Evolutionary conservation across 2,113 vertebrate species (phyloP).

Genomic region (Engraulis encrasicolus): DNA sequence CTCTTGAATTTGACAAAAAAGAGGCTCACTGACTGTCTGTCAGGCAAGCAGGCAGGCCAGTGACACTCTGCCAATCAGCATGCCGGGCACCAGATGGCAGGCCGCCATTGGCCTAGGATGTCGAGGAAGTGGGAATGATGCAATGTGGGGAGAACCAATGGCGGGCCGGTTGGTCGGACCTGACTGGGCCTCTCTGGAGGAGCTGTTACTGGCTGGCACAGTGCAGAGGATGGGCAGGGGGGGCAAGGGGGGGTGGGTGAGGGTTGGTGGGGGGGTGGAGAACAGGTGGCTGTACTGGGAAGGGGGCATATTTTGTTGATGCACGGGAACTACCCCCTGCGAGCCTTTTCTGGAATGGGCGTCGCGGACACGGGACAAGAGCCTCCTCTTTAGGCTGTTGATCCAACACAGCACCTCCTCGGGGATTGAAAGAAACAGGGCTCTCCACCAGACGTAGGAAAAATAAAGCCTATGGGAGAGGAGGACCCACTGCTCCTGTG

Average conservation of each 20-base stretch:
- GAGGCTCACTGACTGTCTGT: not conserved
- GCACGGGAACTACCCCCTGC: constrained; percentile 58
- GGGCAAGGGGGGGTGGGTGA: too few species aligned
- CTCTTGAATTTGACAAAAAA: not conserved
- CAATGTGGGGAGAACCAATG: constrained; percentile 72
- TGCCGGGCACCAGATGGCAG: constrained; percentile 74
- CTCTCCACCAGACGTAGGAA: constrained; percentile 10
- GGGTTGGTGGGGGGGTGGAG: constrained; percentile 43
- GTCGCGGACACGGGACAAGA: constrained; percentile 46
- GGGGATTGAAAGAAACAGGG: constrained; percentile 52
- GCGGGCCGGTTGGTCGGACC: constrained; percentile 59
- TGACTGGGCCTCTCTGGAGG: constrained; percentile 65
- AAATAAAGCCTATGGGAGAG: not conserved
- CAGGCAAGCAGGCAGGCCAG: constrained; percentile 39
- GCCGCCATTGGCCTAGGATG: constrained; percentile 71
- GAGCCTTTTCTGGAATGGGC: constrained; percentile 51
- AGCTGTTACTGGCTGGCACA: constrained; percentile 62
- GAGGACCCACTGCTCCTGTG: not conserved
- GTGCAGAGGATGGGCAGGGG: constrained; percentile 26
- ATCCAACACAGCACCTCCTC: constrained; percentile 57
- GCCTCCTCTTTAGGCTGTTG: constrained; percentile 67
- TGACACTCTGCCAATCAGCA: constrained; percentile 76
- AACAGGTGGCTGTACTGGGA: constrained; percentile 68
- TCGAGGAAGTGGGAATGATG: constrained; percentile 62
- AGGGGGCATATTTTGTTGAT: constrained; percentile 55